Conservation (phyloP, 2,888 invertebrate species). For the Nineta flava region DNA sequence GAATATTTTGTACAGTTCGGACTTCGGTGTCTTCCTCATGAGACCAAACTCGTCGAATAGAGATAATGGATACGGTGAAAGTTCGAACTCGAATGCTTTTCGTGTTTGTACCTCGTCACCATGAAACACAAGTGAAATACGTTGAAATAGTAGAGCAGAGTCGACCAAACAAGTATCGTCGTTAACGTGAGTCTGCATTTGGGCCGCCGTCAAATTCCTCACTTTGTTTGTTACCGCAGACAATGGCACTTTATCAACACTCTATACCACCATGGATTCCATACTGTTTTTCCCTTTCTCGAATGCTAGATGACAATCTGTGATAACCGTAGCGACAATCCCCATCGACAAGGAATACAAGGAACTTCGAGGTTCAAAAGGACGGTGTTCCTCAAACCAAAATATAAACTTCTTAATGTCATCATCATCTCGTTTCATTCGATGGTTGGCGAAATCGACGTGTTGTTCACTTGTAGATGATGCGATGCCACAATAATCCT, state of each 20-base stretch:
- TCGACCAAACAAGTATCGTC: not conserved
- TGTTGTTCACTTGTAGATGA: not conserved
- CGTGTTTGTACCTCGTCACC: not conserved
- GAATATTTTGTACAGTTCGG: not conserved
- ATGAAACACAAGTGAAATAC: not conserved
- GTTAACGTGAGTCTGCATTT: too few relatives aligned
- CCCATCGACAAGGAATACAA: not conserved
- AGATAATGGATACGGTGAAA: too few relatives aligned
- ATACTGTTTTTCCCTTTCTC: not conserved
- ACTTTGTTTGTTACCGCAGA: not conserved
- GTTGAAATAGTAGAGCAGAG: not conserved
- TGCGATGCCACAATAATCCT: not conserved
- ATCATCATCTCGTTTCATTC: not conserved
- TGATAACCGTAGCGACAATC: not conserved
- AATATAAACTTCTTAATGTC: not conserved
- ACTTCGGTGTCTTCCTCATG: too few relatives aligned
- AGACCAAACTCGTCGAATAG: not conserved
- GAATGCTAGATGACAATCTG: not conserved
- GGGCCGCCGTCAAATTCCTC: too few relatives aligned
- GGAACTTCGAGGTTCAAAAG: too few relatives aligned
- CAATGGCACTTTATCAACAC: not conserved
- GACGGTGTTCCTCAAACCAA: not conserved
- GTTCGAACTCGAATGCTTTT: too few relatives aligned
- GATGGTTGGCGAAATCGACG: not conserved
- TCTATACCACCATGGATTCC: not conserved